Evolutionary conservation across 2,113 vertebrate genomes (phyloP).

Genomic region (Psephotus haematonotus): DNA sequence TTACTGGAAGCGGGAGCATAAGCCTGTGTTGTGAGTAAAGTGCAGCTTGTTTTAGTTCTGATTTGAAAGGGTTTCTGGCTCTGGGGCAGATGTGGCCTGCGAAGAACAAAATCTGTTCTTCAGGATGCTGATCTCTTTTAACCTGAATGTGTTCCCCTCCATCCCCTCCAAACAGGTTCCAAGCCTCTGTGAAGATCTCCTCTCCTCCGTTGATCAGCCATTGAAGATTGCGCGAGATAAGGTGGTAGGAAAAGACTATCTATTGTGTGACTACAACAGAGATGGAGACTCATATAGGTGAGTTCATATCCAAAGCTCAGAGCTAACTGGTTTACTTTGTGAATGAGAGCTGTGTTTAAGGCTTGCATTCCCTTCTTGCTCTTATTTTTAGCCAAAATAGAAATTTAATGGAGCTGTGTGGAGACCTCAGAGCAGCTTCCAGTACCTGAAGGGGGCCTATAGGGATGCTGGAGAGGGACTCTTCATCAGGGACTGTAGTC

Average conservation of each 20-base stretch:
- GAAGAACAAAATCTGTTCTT: background rate
- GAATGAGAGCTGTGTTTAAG: accelerated
- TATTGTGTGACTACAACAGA: constrained; percentile 98
- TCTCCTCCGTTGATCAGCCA: constrained; percentile 98
- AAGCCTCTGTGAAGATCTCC: constrained; percentile 95
- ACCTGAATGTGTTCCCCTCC: background rate
- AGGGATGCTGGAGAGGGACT: too few species aligned
- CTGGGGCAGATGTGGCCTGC: background rate
- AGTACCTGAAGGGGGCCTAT: too few species aligned
- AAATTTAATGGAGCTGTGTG: too few species aligned
- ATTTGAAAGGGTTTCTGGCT: background rate
- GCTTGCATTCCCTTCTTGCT: background rate
- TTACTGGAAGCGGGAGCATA: background rate
- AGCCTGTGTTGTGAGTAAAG: background rate
- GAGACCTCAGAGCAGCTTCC: too few species aligned
- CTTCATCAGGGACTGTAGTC: too few species aligned
- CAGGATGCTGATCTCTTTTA: background rate
- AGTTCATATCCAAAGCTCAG: background rate
- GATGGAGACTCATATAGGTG: constrained; percentile 98
- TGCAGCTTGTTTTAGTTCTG: background rate
- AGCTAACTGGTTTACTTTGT: background rate
- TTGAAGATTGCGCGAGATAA: constrained; percentile 98
- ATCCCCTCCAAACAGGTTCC: constrained; percentile 83
- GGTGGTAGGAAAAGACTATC: constrained; percentile 96
- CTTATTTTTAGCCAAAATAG: background rate